Evolutionary conservation across 2,113 vertebrate species (phyloP).

Genomic region (Nyctereutes procyonoides): DNA sequence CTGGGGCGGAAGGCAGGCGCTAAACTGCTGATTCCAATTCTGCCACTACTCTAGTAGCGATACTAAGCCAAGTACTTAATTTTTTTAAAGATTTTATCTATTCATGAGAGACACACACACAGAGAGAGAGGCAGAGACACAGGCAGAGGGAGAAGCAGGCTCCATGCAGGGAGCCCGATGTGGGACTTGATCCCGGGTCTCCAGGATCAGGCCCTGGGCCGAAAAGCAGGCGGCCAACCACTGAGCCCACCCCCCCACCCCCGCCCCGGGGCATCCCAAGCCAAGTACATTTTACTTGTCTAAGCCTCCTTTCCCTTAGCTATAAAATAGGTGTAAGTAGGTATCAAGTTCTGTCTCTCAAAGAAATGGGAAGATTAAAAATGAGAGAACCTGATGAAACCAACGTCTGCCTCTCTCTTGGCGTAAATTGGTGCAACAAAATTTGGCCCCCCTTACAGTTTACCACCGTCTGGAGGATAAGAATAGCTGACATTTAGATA

Average conservation of each 20-base stretch:
- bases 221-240: too few relatives aligned
- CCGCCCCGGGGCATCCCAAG: background rate
- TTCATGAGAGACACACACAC: too few relatives aligned
- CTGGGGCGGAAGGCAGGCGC: too few relatives aligned
- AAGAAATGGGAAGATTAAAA: conserved; percentile 30
- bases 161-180: too few relatives aligned
- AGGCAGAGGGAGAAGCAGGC: too few relatives aligned
- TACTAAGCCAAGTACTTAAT: background rate
- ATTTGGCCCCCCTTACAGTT: background rate
- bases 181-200: too few relatives aligned
- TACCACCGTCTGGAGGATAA: background rate
- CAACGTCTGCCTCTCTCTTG: background rate
- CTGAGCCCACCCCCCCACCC: too few relatives aligned
- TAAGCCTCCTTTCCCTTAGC: background rate
- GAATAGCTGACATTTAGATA: background rate
- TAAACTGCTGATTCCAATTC: background rate
- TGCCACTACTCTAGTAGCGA: background rate
- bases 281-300: conserved; percentile 8
- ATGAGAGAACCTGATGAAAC: conserved; percentile 25
- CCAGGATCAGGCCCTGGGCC: too few relatives aligned
- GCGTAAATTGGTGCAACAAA: background rate
- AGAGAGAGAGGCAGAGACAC: too few relatives aligned
- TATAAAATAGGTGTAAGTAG: background rate
- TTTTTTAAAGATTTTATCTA: too few relatives aligned
- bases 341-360: background rate